These are phyloP conservation scores for Lasius platythorax DNA, from an alignment of 2,888 invertebrate genomes.

Conservation along the genomic window DNA sequence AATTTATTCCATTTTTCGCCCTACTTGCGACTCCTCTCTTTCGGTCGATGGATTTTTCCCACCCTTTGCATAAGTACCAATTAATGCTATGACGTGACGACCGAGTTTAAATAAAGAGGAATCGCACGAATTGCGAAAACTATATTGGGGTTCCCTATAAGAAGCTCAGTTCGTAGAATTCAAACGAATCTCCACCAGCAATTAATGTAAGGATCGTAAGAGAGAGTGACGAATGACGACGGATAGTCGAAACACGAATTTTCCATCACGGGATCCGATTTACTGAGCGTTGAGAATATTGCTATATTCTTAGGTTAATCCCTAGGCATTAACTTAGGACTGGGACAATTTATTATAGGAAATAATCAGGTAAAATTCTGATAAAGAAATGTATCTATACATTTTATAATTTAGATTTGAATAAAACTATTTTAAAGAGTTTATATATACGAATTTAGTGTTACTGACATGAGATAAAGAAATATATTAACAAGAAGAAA, in stretches of 20 bases:
- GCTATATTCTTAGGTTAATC: neutral
- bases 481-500: neutral
- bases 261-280: conserved; percentile 44
- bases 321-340: neutral
- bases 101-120: neutral
- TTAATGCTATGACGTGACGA: conserved; percentile 58
- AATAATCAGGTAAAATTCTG: conserved; percentile 9
- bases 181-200: neutral
- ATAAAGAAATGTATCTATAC: neutral
- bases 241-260: conserved; percentile 7
- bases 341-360: neutral
- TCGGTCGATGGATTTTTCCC: neutral
- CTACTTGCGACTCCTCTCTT: conserved; percentile 15
- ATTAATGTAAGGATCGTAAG: conserved; percentile 23
- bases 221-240: neutral
- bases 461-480: neutral
- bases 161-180: neutral
- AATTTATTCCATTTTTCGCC: conserved; percentile 50
- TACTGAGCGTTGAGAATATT: conserved; percentile 29
- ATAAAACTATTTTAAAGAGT: neutral
- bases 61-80: conserved; percentile 46
- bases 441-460: neutral
- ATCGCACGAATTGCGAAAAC: conserved; percentile 6
- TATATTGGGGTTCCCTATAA: neutral
- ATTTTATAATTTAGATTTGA: conserved; percentile 10